Evolutionary conservation across 2,113 vertebrate species (phyloP).

Genomic region (Pteronura brasiliensis): DNA sequence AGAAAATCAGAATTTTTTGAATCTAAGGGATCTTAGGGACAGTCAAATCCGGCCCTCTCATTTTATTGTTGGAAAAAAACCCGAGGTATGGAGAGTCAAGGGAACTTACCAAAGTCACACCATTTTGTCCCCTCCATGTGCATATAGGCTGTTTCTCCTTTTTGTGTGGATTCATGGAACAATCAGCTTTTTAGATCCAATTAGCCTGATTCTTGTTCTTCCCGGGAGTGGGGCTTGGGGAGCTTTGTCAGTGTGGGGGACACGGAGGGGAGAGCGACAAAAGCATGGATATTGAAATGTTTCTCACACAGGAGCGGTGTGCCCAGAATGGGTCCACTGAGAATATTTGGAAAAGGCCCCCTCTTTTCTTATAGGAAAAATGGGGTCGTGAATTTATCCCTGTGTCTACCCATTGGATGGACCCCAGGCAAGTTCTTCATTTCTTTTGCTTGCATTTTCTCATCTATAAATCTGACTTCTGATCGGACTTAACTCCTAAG

Average conservation of each 20-base stretch:
- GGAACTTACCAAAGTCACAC: not conserved
- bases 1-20: not conserved
- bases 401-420: not conserved
- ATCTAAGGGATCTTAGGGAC: not conserved
- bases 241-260: not conserved
- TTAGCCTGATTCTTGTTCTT: not conserved
- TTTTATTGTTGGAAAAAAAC: not conserved
- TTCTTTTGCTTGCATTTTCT: not conserved
- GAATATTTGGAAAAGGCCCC: not conserved
- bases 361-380: not conserved
- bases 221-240: too few species aligned
- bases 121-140: not conserved
- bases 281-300: not conserved
- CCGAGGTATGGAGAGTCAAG: not conserved
- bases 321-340: not conserved
- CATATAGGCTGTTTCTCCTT: not conserved
- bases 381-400: not conserved
- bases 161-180: not conserved
- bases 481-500: not conserved
- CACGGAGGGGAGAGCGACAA: not conserved
- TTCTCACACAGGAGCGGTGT: not conserved
- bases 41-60: not conserved
- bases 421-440: not conserved
- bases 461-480: not conserved
- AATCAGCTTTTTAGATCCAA: not conserved